phyloP scores from a whole-genome alignment of 2,797 vertebrate genomes.

The Chelonia mydas region DNA sequence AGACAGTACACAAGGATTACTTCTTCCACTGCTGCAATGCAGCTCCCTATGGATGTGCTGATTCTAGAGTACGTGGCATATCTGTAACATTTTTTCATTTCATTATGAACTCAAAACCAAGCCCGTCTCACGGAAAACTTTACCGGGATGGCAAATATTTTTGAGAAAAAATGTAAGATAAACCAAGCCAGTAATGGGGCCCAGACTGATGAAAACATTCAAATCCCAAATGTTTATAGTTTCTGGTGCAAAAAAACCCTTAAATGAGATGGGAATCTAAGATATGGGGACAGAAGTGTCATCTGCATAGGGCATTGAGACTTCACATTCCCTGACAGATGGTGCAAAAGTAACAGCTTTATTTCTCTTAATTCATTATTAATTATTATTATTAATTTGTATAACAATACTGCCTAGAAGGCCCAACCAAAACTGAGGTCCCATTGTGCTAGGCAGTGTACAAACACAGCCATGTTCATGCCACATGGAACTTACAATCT shows the following conservation, averaged over 20 bases:
- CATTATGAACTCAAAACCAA: not conserved
- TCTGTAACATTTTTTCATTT: not conserved
- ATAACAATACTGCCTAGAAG: not conserved
- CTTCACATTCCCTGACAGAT: conserved; percentile 26
- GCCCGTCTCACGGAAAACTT: not conserved
- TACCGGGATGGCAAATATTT: not conserved
- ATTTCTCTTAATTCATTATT: not conserved
- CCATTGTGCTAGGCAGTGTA: not conserved
- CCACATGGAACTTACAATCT: not conserved
- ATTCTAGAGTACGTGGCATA: conserved; percentile 16
- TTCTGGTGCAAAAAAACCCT: conserved; percentile 1
- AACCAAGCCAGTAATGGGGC: not conserved
- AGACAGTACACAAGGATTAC: not conserved
- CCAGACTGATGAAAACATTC: conserved; percentile 3
- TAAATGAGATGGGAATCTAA: not conserved
- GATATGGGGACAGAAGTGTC: conserved; percentile 36
- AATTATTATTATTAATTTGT: not conserved
- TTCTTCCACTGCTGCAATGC: not conserved
- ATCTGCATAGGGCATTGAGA: not conserved
- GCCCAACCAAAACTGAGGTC: not conserved
- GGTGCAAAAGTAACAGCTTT: not conserved
- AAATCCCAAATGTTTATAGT: not conserved
- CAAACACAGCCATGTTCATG: not conserved
- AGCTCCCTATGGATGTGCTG: conserved; percentile 15
- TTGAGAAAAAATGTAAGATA: not conserved